phyloP scores from a whole-genome alignment of 2,113 vertebrate species.

The Charina bottae region DNA sequence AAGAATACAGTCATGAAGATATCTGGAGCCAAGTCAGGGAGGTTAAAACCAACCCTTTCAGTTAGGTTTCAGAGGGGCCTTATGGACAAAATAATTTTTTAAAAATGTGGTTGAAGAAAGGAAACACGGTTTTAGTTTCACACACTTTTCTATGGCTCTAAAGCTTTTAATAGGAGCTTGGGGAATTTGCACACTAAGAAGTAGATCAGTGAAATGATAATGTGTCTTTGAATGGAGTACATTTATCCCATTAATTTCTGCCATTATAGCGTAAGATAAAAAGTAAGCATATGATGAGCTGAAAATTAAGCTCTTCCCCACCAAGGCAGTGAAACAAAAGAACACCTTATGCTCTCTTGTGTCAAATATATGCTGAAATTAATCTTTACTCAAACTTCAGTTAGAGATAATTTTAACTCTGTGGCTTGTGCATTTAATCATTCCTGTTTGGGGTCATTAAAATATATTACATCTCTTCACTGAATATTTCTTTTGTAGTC shows the following conservation, averaged over 20 bases:
- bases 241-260: constrained; percentile 80
- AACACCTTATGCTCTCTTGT: constrained; percentile 60
- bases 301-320: constrained; percentile 66
- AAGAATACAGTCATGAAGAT: not conserved
- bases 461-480: constrained; percentile 20
- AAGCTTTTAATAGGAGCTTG: constrained; percentile 73
- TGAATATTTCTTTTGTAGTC: constrained; percentile 22
- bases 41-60: not conserved
- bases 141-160: constrained; percentile 71
- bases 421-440: constrained; percentile 57
- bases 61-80: constrained; percentile 69
- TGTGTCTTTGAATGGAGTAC: constrained; percentile 77
- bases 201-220: constrained; percentile 79
- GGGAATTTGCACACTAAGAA: constrained; percentile 74
- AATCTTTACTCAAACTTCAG: constrained; percentile 65
- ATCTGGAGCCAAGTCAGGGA: not conserved
- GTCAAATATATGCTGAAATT: constrained; percentile 61
- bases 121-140: constrained; percentile 77
- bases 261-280: constrained; percentile 72
- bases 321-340: constrained; percentile 66
- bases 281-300: constrained; percentile 72
- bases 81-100: constrained; percentile 75
- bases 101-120: constrained; percentile 76
- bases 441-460: constrained; percentile 52
- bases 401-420: constrained; percentile 54